Conservation (phyloP, 2,888 invertebrate genomes). For the Phania funesta region DNA sequence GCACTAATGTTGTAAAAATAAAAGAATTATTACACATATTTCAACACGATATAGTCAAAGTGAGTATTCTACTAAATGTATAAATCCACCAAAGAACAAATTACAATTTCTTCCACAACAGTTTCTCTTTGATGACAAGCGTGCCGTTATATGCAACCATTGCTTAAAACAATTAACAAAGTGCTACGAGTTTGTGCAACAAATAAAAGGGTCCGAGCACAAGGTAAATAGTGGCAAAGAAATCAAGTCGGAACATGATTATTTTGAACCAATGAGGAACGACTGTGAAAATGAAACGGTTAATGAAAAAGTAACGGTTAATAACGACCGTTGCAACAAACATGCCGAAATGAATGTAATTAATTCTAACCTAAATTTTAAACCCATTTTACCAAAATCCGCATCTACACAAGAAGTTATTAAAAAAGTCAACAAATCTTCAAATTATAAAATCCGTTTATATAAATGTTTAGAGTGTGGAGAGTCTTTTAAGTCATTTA, state of each 20-base stretch:
- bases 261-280: conserved; percentile 5
- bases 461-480: conserved; percentile 70
- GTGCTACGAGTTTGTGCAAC: conserved; percentile 57
- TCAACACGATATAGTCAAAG: conserved; percentile 23
- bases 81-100: not conserved
- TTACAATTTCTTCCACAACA: not conserved
- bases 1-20: conserved; percentile 18
- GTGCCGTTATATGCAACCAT: conserved; percentile 39
- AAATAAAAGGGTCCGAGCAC: conserved; percentile 31
- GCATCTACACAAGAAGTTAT: not conserved
- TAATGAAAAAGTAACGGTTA: not conserved
- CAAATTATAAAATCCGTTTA: conserved; percentile 39
- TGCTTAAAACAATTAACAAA: conserved; percentile 45
- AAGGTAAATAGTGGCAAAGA: conserved; percentile 6
- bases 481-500: conserved; percentile 66
- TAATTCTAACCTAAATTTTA: not conserved
- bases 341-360: too few species aligned
- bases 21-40: conserved; percentile 52
- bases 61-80: conserved; percentile 4
- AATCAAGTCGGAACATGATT: conserved; percentile 45
- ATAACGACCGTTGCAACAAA: not conserved
- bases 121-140: conserved; percentile 11
- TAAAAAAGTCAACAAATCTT: not conserved
- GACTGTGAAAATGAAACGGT: not conserved
- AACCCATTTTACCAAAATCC: conserved; percentile 42